Evolutionary conservation across 2,797 vertebrate genomes (phyloP), one percentile per base, ranked within the genome.

Genomic region (Todus mexicanus): DNA sequence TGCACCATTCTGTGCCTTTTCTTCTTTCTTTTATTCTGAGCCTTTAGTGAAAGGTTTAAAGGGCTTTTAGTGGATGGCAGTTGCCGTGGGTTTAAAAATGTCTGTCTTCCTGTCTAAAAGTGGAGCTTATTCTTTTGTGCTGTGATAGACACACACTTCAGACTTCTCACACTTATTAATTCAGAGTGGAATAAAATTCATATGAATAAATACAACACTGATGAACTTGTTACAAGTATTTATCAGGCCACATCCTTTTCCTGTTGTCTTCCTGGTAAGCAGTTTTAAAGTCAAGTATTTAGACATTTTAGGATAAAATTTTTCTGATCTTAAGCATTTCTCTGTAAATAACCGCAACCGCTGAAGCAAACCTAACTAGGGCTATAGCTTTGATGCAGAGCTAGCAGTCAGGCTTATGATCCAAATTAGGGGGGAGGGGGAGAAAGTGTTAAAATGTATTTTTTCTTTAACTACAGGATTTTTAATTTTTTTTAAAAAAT

Each of bases 231-330:
- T 69, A 51, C 16, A 42, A 37, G 66, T 70, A 83, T 92, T 94
- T 91, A 92, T 78, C 79, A 94, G 76, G 91, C 96, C 96, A 96
- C 96, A 96, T 96, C 96, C 96, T 95, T 93, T 96, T 96, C 96
- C 96, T 94, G 96, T 96, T 94, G 25, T 91, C 93, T 96, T 93
- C 72, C 91, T 83, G 73, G 76, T 81, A 91, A 93, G 43, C 11
- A 14, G 43, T 83, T 94, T 64, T 93, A 40, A 92, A 92, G 65
- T 42, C 35, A 79, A 84, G 20, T 84, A 93, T 94, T 91, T 72
- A 88, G 83, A 56, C 8, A 54, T 83, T 92, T 91, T 92, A 91
- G 12, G 38, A 33, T 84, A 75, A 87, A 85, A 83, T 74, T 85
- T 77, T 47, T 84, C 71, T 76, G 74, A 47, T 84, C 63, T 93